These are phyloP conservation scores for Lycaena phlaeas DNA, from an alignment of 2,888 invertebrate species.

Conservation along the genomic window DNA sequence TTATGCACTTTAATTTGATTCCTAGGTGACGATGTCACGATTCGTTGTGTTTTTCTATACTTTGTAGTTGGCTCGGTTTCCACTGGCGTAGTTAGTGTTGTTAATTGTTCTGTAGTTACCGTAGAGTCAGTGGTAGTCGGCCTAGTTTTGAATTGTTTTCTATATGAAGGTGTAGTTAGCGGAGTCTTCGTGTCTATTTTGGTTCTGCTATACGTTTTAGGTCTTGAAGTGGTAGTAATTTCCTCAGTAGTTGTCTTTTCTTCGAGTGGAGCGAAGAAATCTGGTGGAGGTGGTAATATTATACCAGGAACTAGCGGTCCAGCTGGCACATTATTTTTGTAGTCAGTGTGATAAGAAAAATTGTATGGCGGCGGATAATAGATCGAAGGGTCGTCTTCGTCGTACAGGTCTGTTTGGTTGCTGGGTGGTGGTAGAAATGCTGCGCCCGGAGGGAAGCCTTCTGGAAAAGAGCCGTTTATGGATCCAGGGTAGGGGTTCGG, in stretches of 20 bases:
- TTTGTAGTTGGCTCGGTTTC: slow-evolving; percentile 55
- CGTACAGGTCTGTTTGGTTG: slow-evolving; percentile 83
- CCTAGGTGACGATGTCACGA: slow-evolving; percentile 44
- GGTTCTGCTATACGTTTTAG: slow-evolving; percentile 36
- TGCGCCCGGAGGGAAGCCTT: slow-evolving; percentile 71
- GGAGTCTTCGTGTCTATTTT: slow-evolving; percentile 46
- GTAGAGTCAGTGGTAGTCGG: slow-evolving; percentile 48
- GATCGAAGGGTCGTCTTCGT: slow-evolving; percentile 92
- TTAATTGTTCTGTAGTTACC: slow-evolving; percentile 51
- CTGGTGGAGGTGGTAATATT: slow-evolving; percentile 88
- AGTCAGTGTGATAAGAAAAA: slow-evolving; percentile 86
- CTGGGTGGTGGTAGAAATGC: slow-evolving; percentile 79
- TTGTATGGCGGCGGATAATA: slow-evolving; percentile 94
- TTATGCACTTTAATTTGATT: slow-evolving; percentile 58
- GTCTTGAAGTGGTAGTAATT: slow-evolving; percentile 38
- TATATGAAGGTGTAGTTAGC: slow-evolving; percentile 38
- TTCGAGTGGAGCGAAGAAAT: slow-evolving; percentile 85
- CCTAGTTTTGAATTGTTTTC: slow-evolving; percentile 54
- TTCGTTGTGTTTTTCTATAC: slow-evolving; percentile 48
- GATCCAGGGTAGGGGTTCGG: slow-evolving; percentile 68
- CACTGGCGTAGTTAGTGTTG: slow-evolving; percentile 49
- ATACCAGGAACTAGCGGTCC: slow-evolving; percentile 92
- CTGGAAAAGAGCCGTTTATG: slow-evolving; percentile 73
- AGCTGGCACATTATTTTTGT: slow-evolving; percentile 83
- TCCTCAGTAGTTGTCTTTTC: slow-evolving; percentile 49